These are phyloP conservation scores for Struthidea cinerea DNA, from an alignment of 2,113 vertebrate species.

Conservation along the genomic window DNA sequence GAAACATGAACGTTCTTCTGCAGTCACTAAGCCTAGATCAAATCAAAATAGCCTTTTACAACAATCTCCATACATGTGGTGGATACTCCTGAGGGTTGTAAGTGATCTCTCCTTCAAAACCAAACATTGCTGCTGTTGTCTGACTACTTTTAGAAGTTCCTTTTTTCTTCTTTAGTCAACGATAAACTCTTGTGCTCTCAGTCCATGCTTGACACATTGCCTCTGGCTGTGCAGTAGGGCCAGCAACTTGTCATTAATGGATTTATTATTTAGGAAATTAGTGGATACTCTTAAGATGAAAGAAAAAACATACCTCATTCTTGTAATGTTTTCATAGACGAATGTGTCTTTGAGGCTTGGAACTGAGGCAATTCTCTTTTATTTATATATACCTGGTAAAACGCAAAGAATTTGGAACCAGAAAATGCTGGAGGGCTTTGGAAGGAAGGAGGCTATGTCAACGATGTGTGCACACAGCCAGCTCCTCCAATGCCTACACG, in stretches of 20 bases:
- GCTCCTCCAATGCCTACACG: background rate
- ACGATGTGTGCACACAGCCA: accelerated
- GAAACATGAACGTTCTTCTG: background rate
- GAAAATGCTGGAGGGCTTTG: background rate
- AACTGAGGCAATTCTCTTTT: background rate
- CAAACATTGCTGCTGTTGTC: background rate
- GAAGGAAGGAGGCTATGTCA: background rate
- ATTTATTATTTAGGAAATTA: background rate
- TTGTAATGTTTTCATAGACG: background rate
- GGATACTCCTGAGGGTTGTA: background rate
- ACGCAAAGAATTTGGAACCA: background rate
- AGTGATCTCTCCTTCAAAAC: background rate
- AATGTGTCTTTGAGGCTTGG: background rate
- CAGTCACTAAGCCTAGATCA: background rate
- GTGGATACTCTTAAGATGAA: background rate
- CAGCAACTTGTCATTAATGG: background rate
- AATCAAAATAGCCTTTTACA: background rate
- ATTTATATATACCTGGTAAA: background rate
- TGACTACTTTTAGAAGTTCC: background rate
- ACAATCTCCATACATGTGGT: background rate
- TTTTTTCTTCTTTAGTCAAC: background rate
- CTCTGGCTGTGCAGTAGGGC: background rate
- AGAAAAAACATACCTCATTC: background rate
- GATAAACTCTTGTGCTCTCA: background rate
- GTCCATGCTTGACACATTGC: background rate